Base-by-base conservation (phyloP, 2,888 invertebrate species). In the Cordilura impudica region DNA sequence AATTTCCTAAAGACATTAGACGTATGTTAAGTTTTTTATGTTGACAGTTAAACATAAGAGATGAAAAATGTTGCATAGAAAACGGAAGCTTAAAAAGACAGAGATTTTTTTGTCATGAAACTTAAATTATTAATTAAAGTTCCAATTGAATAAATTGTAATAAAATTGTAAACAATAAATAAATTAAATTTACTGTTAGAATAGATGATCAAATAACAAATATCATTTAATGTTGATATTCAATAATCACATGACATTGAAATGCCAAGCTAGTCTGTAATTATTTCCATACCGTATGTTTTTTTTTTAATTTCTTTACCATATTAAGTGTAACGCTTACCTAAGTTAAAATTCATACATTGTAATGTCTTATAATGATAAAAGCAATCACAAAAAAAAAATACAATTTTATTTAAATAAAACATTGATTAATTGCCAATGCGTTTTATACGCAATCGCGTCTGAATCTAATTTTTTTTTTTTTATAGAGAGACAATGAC, bases 351-450 rank as follows among this genome's bases (percentile, higher is more conserved):
- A 43, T 21, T 49, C 14, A 16, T n/a, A 35, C 5, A 54, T 6
- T 47, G 14, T 23, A 14, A 29, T 45, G 21, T 56, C 14, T 43
- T 54, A 21, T 14, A 63, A 19, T 19, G 8, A n/a, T n/a, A n/a
- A n/a, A n/a, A 12, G 8, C 23, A 19, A 23, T 3, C 5, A 19
- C 3, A 47, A 47, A 56, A 53, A 70, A 56, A 58, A 45, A n/a
- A 10, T 4, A 51, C 29, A 47, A 4, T n/a, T 39, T n/a, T 47
- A 66, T 75, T 56, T 61, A 58, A 67, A 67, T 67, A 63, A 75
- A 79, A 66, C 71, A 71, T 79, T 79, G 71, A 79, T 79, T 45
- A 75, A 67, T 67, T 79, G 79, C 75, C 66, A 75, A 67, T 60
- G 45, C 66, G 45, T 6, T 67, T 49, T 69, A 7, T 53, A 61